Evolutionary conservation across 1,140 invertebrate species (phyloP).

Genomic region (Gonioctena quinquepunctata): DNA sequence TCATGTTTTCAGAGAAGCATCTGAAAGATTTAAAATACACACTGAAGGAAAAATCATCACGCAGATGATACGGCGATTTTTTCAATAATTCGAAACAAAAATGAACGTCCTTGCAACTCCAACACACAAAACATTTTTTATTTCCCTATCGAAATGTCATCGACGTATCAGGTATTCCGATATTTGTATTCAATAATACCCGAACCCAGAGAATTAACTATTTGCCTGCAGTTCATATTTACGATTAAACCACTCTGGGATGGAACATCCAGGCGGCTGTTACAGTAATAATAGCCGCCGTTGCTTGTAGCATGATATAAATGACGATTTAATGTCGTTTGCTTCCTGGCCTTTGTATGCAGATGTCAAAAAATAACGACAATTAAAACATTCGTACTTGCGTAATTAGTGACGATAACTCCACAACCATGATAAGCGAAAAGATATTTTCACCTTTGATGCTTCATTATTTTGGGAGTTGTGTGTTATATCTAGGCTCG

Average conservation of each 20-base stretch:
- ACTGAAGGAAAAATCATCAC: too few species aligned
- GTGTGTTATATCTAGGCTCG: too few species aligned
- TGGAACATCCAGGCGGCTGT: neutral
- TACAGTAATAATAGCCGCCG: neutral
- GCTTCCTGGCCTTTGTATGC: neutral
- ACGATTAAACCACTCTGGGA: neutral
- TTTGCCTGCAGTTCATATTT: neutral
- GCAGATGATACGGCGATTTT: too few species aligned
- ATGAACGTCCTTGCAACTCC: too few species aligned
- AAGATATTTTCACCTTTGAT: too few species aligned
- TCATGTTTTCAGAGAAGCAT: too few species aligned
- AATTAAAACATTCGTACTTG: neutral
- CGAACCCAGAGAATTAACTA: neutral
- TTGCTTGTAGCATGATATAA: neutral
- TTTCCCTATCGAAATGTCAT: too few species aligned
- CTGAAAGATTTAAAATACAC: too few species aligned
- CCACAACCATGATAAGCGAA: too few species aligned
- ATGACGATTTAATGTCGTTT: neutral
- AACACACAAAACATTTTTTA: too few species aligned
- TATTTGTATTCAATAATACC: conserved; percentile 3
- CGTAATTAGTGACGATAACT: neutral
- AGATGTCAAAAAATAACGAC: neutral
- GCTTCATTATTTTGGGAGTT: too few species aligned
- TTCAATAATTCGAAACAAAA: too few species aligned
- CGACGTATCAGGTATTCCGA: neutral